Conservation (phyloP, 2,888 invertebrate genomes). For the Leptodirus hochenwartii region DNA sequence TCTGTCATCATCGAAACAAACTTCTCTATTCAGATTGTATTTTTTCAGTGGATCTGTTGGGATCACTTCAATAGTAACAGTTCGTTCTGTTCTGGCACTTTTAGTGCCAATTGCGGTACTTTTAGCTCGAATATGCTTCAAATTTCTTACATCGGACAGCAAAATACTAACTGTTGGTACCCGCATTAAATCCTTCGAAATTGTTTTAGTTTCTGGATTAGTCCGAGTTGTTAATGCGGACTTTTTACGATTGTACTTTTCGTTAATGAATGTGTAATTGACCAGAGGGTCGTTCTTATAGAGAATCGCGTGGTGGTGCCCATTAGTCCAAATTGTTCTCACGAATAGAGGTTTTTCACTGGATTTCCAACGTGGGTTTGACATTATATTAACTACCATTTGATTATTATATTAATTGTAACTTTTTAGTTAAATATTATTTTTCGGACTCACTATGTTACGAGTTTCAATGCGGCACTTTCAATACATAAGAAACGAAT, state of each 20-base stretch:
- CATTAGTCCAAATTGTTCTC: slow-evolving; percentile 48
- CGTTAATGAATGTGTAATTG: no score
- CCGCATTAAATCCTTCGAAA: slow-evolving; percentile 6
- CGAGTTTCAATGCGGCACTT: no score
- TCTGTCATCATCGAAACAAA: slow-evolving; percentile 5
- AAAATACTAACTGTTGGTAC: slow-evolving; percentile 9
- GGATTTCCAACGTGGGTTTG: slow-evolving; percentile 41
- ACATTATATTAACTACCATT: no score
- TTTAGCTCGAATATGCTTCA: not conserved
- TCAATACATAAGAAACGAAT: no score
- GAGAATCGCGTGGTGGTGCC: slow-evolving; percentile 48
- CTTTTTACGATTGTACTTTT: no score
- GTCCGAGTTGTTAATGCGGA: not conserved
- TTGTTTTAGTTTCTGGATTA: not conserved
- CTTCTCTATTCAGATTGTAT: slow-evolving; percentile 12
- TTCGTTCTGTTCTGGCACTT: slow-evolving; percentile 5
- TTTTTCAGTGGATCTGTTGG: slow-evolving; percentile 13
- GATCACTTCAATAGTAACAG: slow-evolving; percentile 14
- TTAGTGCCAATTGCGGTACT: not conserved
- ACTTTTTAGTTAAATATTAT: no score
- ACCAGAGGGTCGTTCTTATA: slow-evolving; percentile 31
- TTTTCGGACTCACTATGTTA: no score
- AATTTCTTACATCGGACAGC: slow-evolving; percentile 2
- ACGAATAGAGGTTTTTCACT: slow-evolving; percentile 36
- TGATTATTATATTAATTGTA: no score